These are phyloP conservation scores for Vipera ursinii DNA, from an alignment of 2,797 vertebrate species.

Conservation along the genomic window DNA sequence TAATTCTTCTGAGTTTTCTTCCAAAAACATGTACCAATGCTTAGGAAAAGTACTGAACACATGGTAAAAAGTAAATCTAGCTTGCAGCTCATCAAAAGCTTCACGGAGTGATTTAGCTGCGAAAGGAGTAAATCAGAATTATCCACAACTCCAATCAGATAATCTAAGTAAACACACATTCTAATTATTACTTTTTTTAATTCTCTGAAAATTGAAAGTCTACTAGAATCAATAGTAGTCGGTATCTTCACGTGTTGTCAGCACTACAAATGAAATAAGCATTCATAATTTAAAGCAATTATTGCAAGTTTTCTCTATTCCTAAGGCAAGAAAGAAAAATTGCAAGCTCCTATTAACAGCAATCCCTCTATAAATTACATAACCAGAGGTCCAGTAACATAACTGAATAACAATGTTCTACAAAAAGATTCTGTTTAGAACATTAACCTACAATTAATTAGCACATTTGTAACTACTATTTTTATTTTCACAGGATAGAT, in stretches of 20 bases:
- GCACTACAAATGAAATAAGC: not conserved
- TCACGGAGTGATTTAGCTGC: not conserved
- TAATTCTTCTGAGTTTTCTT: not conserved
- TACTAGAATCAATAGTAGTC: not conserved
- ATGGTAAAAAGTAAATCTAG: not conserved
- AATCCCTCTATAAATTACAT: not conserved
- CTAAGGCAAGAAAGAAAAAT: not conserved
- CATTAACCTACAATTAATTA: not conserved
- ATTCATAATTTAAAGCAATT: not conserved
- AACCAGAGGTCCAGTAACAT: not conserved
- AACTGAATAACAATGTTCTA: not conserved
- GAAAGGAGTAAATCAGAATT: not conserved
- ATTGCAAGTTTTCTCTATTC: not conserved
- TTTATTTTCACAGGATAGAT: not conserved
- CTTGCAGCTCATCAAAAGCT: not conserved
- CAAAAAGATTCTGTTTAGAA: not conserved
- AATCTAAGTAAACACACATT: not conserved
- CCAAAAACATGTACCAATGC: not conserved
- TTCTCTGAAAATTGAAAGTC: not conserved
- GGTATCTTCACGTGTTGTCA: not conserved
- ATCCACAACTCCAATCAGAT: not conserved
- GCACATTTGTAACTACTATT: not conserved
- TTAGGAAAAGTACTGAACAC: not conserved
- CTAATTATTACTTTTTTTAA: not conserved
- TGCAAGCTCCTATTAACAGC: not conserved